Evolutionary conservation across 2,888 invertebrate genomes (phyloP), one percentile per base, ranked within the genome.

Genomic region (Artemia sinica): DNA sequence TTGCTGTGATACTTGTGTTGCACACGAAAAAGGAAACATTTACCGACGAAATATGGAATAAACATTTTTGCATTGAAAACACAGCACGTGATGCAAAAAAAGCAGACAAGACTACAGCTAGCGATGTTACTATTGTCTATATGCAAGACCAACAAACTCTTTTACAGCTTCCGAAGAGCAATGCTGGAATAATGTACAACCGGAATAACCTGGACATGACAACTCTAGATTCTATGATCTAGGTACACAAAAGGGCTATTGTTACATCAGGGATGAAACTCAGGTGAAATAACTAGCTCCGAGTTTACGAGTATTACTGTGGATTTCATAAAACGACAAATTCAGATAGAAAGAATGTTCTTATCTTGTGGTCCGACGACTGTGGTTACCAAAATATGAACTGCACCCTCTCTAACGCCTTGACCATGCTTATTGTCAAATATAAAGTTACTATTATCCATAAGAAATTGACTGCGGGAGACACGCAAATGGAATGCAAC

Each of bases 151-250:
- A 41, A 41, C 41, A 41, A 41, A 41, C 3, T 41, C 2, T 18
- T 41, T 41, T 41, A 41, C 41, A 52, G 58, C 58, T 52, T 52
- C 58, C 58, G 4, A 52, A 52, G 58, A 52, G 58, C 58, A 52
- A 52, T 52, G 58, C 58, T 52, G 58, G 58, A 52, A 52, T 52
- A 3, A 52, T 52, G 58, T 52, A 52, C 58, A 2, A 52, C 58
- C 14, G 58, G 58, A 52, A 7, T 52, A 52, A 52, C 1, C 3
- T 52, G 2, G 14, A n/a, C 58, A 7, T 52, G 4, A n/a, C 58
- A 52, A 14, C 58, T 14, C 7, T n/a, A n/a, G 2, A 14, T 52
- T 14, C 41, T 41, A 6, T 41, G 41, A 41, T 41, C 6, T 41
- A 41, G 41, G 41, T 41, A 41, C 41, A 6, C 41, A 41, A 41